phyloP scores from a whole-genome alignment of 2,888 invertebrate species.

The Stenodema calcarata region DNA sequence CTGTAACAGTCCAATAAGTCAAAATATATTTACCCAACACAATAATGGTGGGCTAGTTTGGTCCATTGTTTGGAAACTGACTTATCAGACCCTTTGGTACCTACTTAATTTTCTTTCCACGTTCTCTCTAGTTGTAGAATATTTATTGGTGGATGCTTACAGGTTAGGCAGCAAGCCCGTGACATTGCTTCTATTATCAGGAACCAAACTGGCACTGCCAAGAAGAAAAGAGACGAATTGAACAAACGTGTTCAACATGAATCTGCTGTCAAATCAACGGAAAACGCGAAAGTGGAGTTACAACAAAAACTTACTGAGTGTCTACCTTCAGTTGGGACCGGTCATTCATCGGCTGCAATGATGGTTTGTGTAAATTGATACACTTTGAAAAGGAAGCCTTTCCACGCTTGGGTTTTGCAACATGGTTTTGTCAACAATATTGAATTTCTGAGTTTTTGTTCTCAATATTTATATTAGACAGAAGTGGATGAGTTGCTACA shows the following conservation, averaged over 20 bases:
- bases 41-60: too few species aligned
- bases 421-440: too few species aligned
- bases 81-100: too few species aligned
- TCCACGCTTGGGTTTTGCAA: too few species aligned
- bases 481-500: slow-evolving; percentile 46
- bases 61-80: too few species aligned
- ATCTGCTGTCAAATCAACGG: slow-evolving; percentile 62
- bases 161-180: slow-evolving; percentile 71
- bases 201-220: slow-evolving; percentile 65
- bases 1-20: too few species aligned
- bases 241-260: slow-evolving; percentile 64
- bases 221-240: slow-evolving; percentile 64
- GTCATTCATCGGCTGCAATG: slow-evolving; percentile 63
- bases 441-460: too few species aligned
- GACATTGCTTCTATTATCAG: slow-evolving; percentile 67
- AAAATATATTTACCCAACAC: too few species aligned
- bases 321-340: slow-evolving; percentile 65
- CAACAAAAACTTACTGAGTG: slow-evolving; percentile 65
- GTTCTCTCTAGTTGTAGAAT: too few species aligned
- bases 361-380: slow-evolving; percentile 57
- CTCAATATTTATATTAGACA: slow-evolving; percentile 18
- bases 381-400: too few species aligned
- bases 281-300: slow-evolving; percentile 63
- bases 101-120: too few species aligned
- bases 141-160: background rate